phyloP scores from a whole-genome alignment of 2,888 invertebrate species.

The Thereva unica region DNA sequence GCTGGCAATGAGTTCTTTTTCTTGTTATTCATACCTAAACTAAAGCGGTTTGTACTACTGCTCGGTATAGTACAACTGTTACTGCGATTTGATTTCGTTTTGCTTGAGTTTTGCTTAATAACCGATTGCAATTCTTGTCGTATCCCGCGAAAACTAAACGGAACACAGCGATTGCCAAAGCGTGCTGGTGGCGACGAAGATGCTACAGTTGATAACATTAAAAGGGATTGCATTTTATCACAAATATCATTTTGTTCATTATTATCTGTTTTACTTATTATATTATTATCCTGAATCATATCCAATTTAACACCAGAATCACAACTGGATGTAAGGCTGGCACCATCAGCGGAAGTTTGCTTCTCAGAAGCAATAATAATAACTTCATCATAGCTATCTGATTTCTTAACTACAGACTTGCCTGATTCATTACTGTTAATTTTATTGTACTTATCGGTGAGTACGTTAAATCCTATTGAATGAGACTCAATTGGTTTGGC shows the following conservation, averaged over 20 bases:
- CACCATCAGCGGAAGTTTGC: slow-evolving; percentile 8
- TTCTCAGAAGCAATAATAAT: slow-evolving; percentile 30
- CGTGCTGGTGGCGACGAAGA: slow-evolving; percentile 39
- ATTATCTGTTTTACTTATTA: slow-evolving; percentile 23
- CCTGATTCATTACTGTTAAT: neutral
- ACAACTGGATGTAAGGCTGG: slow-evolving; percentile 8
- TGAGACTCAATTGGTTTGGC: slow-evolving; percentile 50
- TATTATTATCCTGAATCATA: neutral
- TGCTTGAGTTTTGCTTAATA: slow-evolving; percentile 35
- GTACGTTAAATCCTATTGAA: slow-evolving; percentile 51
- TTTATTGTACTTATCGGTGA: slow-evolving; percentile 2
- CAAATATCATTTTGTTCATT: slow-evolving; percentile 34
- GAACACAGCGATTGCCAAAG: slow-evolving; percentile 37
- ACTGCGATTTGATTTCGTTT: slow-evolving; percentile 24
- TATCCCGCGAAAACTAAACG: slow-evolving; percentile 38
- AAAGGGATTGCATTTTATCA: slow-evolving; percentile 28
- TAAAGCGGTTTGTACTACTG: slow-evolving; percentile 42
- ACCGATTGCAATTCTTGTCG: slow-evolving; percentile 40
- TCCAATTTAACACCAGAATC: neutral
- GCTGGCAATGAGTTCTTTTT: slow-evolving; percentile 27
- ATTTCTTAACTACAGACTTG: slow-evolving; percentile 11
- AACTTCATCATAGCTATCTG: slow-evolving; percentile 9
- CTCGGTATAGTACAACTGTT: slow-evolving; percentile 39
- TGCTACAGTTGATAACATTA: slow-evolving; percentile 31
- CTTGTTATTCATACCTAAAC: slow-evolving; percentile 29